Evolutionary conservation across 2,797 vertebrate genomes (phyloP).

Genomic region (Gadopsis marmoratus): DNA sequence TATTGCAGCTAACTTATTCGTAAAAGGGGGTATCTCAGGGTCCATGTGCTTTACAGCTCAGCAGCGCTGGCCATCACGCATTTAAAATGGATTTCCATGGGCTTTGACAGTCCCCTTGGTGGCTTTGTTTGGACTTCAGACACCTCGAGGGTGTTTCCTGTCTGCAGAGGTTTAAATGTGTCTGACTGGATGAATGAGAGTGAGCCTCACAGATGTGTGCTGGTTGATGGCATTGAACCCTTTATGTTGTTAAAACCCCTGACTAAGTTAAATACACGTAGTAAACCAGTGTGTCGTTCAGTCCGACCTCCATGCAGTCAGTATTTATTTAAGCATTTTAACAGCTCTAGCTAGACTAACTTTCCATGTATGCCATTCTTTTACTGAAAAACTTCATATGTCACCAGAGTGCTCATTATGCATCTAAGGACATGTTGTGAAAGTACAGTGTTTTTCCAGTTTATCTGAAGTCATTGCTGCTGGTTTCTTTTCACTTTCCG

Average conservation of each 20-base stretch:
- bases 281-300: slow-evolving; percentile 29
- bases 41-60: slow-evolving; percentile 28
- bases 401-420: neutral
- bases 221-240: slow-evolving; percentile 42
- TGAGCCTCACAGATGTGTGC: slow-evolving; percentile 28
- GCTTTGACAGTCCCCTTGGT: slow-evolving; percentile 19
- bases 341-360: slow-evolving; percentile 17
- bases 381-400: slow-evolving; percentile 1
- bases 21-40: slow-evolving; percentile 7
- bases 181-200: slow-evolving; percentile 37
- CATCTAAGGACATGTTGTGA: neutral
- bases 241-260: slow-evolving; percentile 42
- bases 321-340: slow-evolving; percentile 53
- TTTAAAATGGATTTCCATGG: slow-evolving; percentile 59
- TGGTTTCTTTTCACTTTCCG: slow-evolving; percentile 3
- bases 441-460: neutral
- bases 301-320: neutral
- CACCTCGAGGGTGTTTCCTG: slow-evolving; percentile 42
- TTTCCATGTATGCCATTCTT: slow-evolving; percentile 29
- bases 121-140: slow-evolving; percentile 60
- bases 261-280: slow-evolving; percentile 41
- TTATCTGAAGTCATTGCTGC: neutral
- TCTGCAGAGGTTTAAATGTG: slow-evolving; percentile 43
- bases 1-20: slow-evolving; percentile 12
- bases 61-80: slow-evolving; percentile 35